A percentile compares a stretch with the other conserved stretches of the same genome.
These are phyloP conservation scores for Acleris emargana DNA, from an alignment of 2,888 invertebrate genomes.

Conservation along the genomic window DNA sequence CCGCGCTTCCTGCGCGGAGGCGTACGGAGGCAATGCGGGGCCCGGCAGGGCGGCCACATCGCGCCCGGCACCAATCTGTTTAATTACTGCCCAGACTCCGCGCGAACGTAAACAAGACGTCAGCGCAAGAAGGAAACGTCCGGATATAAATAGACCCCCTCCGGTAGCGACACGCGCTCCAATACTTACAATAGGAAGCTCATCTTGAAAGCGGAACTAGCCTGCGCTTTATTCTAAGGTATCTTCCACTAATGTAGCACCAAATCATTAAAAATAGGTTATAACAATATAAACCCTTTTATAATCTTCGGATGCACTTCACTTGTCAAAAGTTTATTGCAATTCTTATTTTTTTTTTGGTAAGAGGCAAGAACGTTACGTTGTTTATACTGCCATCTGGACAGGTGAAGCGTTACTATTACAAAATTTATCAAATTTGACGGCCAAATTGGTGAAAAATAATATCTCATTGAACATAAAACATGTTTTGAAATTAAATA, in stretches of 20 bases:
- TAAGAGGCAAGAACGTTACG: neutral
- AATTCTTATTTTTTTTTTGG: conserved; percentile 38
- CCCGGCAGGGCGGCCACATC: conserved; percentile 38
- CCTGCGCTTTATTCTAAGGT: conserved; percentile 46
- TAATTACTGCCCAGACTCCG: conserved; percentile 46
- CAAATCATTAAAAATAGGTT: conserved; percentile 65
- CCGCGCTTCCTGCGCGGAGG: conserved; percentile 6
- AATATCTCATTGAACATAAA: too few species aligned
- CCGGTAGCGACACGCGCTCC: conserved; percentile 34
- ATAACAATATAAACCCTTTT: conserved; percentile 44
- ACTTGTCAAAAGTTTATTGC: conserved; percentile 53
- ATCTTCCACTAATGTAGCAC: conserved; percentile 56
- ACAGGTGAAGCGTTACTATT: neutral
- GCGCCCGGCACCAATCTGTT: conserved; percentile 40
- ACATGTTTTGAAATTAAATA: too few species aligned
- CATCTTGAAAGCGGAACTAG: conserved; percentile 67
- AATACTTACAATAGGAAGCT: conserved; percentile 87
- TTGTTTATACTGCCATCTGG: conserved; percentile 6
- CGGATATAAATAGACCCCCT: conserved; percentile 67
- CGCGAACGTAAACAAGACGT: conserved; percentile 70
- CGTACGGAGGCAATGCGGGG: conserved; percentile 32
- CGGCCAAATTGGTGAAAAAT: too few species aligned
- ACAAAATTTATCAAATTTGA: too few species aligned
- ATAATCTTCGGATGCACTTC: conserved; percentile 46
- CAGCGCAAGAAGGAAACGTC: conserved; percentile 56